phyloP scores from a whole-genome alignment of 2,888 invertebrate species.

The Pelosia muscerda region DNA sequence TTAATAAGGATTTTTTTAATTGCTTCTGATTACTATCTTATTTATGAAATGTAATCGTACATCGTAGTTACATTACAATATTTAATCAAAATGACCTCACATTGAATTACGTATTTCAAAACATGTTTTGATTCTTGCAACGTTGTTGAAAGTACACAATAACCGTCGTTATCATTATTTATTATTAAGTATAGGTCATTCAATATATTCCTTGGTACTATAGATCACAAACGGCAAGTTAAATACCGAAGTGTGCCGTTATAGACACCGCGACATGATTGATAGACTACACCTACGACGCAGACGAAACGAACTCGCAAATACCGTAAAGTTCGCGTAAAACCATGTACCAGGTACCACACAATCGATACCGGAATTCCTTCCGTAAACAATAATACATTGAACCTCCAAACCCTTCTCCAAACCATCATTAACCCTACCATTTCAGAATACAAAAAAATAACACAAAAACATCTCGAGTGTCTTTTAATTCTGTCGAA shows the following conservation, averaged over 20 bases:
- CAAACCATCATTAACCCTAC: conserved; percentile 56
- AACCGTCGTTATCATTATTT: neutral
- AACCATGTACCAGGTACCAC: conserved; percentile 60
- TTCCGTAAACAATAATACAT: conserved; percentile 78
- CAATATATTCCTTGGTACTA: neutral
- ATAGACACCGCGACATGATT: conserved; percentile 42
- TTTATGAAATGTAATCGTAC: neutral
- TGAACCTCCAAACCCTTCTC: conserved; percentile 67
- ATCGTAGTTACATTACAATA: neutral
- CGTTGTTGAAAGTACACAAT: conserved; percentile 2
- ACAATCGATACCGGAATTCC: conserved; percentile 57
- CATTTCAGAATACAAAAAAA: conserved; percentile 49
- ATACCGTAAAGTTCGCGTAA: no score
- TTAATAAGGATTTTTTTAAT: neutral
- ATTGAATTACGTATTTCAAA: neutral
- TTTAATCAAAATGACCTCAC: conserved; percentile 2
- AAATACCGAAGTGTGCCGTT: conserved; percentile 33
- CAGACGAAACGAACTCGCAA: conserved; percentile 36
- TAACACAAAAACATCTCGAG: conserved; percentile 43
- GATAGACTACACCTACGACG: conserved; percentile 38
- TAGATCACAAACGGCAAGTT: conserved; percentile 2
- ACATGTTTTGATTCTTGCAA: conserved; percentile 7
- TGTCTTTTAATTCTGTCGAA: conserved; percentile 42
- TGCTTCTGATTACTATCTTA: neutral
- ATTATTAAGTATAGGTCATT: neutral